Evolutionary conservation across 2,888 invertebrate species (phyloP), one percentile per base, ranked within the genome.

Genomic region (Chrysotoxum bicinctum): DNA sequence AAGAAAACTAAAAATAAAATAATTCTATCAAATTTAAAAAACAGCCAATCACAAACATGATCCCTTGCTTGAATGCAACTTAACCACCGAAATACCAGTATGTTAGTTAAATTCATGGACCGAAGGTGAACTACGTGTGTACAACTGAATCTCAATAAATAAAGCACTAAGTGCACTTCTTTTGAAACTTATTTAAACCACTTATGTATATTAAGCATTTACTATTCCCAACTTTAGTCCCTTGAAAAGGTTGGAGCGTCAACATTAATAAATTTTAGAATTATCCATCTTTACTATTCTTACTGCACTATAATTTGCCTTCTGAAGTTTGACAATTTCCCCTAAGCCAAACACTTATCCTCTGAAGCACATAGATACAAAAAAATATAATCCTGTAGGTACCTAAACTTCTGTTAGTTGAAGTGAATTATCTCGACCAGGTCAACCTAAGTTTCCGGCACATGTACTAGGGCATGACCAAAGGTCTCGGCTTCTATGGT

Each of bases 391-490:
- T 62, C 30, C 43, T 62, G 16, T 19, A 64, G n/a, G n/a, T n/a
- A n/a, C n/a, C n/a, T n/a, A n/a, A 30, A 60, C 40, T 40, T 45
- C 45, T 45, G 12, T 45, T n/a, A 64, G 45, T 45, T 64, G 32
- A 64, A 64, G 32, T 45, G 45, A 64, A 32, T 64, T 45, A 64
- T 64, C 45, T 45, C 16, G 19, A 45, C 45, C 40, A 45, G 40
- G 60, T 58, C 52, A 74, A 80, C 23, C 35, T 37, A 19, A 69
- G 32, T 60, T 45, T 56, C 37, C 26, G 32, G 48, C 19, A 54
- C 50, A 62, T 16, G 32, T 35, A 23, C 35, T 37, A 40, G 40
- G 56, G 37, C 23, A 62, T 10, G n/a, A 37, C 19, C 30, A 21
- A 40, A 6, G 19, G 16, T 3, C 14, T 10, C 14, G 21, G 7